Base-by-base conservation (phyloP, 1,140 invertebrate species). In the Chelonus insularis region DNA sequence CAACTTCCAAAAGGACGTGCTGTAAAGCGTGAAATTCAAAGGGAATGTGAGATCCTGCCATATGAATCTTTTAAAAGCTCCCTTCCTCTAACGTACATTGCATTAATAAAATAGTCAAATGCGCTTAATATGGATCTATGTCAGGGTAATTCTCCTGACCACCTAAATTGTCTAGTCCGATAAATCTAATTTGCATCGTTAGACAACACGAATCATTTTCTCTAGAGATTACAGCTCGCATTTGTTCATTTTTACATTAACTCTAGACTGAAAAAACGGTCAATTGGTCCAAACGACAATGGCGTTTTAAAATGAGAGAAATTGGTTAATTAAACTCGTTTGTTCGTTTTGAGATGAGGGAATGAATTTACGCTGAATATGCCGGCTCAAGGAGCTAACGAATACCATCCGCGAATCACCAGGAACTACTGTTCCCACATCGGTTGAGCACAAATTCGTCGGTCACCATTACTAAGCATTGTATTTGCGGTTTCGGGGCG, bases 401-500 rank as follows among this genome's bases (percentile, higher is more conserved):
- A 61, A 61, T 61, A 48, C 59, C 32, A 47, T 55, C 59, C 59
- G 39, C 51, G 51, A 45, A 52, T 48, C 25, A 34, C 43, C 29
- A 21, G 41, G 5, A 45, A 45, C 12, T 6, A 11, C 23, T 7
- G 4, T 45, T 36, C 16, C 8, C 16, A 43, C 14, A 16, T 2
- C 23, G 16, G 14, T 36, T 14, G 39, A 34, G 18, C 64, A 56
- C 58, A 67, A 69, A 62, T 63, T 63, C 68, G 71, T 74, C 68
- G 69, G 64, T 71, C 66, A 70, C 75, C 73, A 77, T 76, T 76
- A 77, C 72, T 73, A 75, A 74, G 74, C 73, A 75, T 76, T 73
- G 74, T 75, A 74, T 77, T 71, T 75, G 75, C 71, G 75, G 75
- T 78, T 71, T 64, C 50, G n/a, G 54, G 50, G 60, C 76, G 70